Conservation (phyloP, 2,113 vertebrate species). For the Pardalotus punctatus region DNA sequence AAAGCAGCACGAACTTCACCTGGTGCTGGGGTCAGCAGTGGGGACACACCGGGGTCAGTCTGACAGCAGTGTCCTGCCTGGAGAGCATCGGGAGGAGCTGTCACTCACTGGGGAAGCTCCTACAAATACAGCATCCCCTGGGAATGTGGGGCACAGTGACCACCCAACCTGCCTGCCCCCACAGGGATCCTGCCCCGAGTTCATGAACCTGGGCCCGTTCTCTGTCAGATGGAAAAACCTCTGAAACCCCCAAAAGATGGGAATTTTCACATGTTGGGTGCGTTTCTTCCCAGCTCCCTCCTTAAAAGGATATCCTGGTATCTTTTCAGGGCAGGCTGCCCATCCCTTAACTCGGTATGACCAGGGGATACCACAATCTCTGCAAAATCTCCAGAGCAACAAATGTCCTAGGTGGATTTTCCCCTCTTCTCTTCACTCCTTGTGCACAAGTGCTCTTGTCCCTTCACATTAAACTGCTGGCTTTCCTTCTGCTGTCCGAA, state of each 20-base stretch:
- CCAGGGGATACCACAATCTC: background rate
- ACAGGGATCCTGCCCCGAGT: background rate
- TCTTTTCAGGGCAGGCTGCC: background rate
- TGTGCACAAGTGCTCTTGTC: background rate
- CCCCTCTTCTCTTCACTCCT: background rate
- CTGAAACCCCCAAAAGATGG: background rate
- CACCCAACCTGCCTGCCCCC: background rate
- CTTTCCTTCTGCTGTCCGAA: background rate
- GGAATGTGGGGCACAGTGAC: background rate
- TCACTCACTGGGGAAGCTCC: background rate
- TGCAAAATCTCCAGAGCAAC: background rate
- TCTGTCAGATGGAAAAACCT: background rate
- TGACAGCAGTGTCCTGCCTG: accelerated
- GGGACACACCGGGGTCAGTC: background rate
- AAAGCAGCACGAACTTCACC: background rate
- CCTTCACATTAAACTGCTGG: background rate
- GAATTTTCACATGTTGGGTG: background rate
- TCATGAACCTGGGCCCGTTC: background rate
- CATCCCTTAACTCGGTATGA: background rate
- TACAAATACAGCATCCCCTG: background rate
- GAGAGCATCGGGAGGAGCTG: background rate
- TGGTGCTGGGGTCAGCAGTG: background rate
- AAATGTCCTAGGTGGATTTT: background rate
- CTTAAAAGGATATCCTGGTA: background rate
- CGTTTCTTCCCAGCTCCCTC: background rate